Conservation (phyloP, 2,113 vertebrate genomes). For the Eulemur rufifrons region DNA sequence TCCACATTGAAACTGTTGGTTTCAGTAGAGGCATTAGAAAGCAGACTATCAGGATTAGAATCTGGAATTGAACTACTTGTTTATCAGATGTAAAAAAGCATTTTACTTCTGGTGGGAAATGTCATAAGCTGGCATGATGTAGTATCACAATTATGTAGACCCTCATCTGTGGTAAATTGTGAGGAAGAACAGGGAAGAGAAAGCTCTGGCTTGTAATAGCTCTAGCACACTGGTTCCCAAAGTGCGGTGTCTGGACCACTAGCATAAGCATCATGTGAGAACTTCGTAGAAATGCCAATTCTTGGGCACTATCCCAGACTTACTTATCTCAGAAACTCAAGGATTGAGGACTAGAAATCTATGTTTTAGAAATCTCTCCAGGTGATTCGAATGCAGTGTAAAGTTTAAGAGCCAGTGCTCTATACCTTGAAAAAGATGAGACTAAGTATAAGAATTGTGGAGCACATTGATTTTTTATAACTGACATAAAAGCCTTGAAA, state of each 20-base stretch:
- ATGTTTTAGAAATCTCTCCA: not conserved
- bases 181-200: not conserved
- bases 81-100: not conserved
- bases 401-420: conserved; percentile 6
- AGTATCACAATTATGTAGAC: not conserved
- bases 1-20: not conserved
- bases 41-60: not conserved
- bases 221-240: not conserved
- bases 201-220: not conserved
- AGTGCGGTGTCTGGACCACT: not conserved
- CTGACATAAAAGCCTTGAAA: conserved; percentile 23
- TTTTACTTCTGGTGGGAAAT: not conserved
- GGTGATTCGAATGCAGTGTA: not conserved
- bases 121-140: not conserved
- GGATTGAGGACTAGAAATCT: not conserved
- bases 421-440: conserved; percentile 15
- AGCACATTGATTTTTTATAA: conserved; percentile 15
- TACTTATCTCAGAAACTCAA: not conserved
- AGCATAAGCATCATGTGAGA: not conserved
- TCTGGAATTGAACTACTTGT: not conserved
- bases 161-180: not conserved
- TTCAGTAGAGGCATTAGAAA: not conserved
- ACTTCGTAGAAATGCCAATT: not conserved
- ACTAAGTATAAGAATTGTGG: not conserved
- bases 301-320: not conserved